A percentile compares a stretch with the other conserved stretches of the same genome.
These are phyloP conservation scores for Clarias pachynema DNA, from an alignment of 2,797 vertebrate species.

Conservation along the genomic window DNA sequence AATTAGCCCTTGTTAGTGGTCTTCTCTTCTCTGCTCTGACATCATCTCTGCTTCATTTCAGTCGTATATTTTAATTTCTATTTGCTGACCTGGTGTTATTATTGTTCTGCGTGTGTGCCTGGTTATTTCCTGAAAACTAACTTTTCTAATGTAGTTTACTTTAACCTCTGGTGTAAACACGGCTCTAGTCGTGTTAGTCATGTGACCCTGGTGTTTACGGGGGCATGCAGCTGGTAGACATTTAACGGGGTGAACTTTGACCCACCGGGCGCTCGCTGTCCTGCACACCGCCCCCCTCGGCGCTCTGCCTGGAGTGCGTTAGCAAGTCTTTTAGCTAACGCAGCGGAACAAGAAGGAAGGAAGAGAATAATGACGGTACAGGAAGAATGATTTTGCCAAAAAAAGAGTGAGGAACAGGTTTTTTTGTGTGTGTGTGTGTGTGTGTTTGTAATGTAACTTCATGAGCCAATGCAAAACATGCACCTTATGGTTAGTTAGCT, in stretches of 20 bases:
- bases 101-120: not conserved
- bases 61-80: not conserved
- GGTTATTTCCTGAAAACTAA: not conserved
- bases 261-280: slow-evolving; percentile 35
- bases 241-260: slow-evolving; percentile 62
- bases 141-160: not conserved
- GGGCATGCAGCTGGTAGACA: slow-evolving; percentile 31
- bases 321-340: not conserved
- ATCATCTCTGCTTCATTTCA: not conserved
- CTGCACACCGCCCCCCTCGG: not conserved
- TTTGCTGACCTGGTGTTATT: not conserved
- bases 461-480: not conserved
- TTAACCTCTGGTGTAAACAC: not conserved
- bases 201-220: slow-evolving; percentile 15
- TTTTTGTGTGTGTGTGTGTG: slow-evolving; percentile 5
- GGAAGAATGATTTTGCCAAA: not conserved
- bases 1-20: not conserved
- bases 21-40: not conserved
- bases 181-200: not conserved
- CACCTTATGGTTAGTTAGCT: not conserved
- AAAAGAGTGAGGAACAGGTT: not conserved
- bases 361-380: not conserved
- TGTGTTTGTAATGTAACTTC: not conserved
- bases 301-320: not conserved
- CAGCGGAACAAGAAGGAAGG: not conserved